Conservation (phyloP, 2,113 vertebrate species). For the Eulacestoma nigropectus region DNA sequence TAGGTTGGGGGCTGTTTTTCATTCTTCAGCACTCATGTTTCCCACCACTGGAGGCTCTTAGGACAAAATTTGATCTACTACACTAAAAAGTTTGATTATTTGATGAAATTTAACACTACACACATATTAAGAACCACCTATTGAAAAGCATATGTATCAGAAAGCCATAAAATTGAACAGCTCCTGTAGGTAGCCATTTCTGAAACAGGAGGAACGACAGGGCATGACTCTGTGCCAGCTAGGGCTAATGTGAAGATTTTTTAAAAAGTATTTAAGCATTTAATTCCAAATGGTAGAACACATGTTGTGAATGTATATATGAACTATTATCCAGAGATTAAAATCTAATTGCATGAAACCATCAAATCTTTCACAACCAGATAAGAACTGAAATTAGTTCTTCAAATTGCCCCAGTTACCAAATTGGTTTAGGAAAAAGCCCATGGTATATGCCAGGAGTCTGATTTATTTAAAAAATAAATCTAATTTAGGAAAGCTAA, state of each 20-base stretch:
- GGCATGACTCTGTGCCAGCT: background rate
- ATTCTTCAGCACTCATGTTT: background rate
- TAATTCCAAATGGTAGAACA: background rate
- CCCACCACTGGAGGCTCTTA: background rate
- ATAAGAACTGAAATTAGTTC: background rate
- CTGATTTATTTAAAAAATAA: background rate
- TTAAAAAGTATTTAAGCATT: background rate
- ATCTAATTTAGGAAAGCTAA: background rate
- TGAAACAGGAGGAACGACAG: background rate
- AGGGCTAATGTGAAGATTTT: background rate
- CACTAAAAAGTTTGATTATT: background rate
- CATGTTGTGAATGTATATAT: background rate
- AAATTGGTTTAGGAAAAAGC: background rate
- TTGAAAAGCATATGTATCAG: background rate
- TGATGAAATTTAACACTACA: background rate
- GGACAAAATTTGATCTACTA: background rate
- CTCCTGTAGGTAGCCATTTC: background rate
- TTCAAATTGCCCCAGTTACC: background rate
- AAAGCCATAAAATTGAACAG: background rate
- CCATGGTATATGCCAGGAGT: background rate
- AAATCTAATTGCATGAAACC: background rate
- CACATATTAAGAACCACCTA: background rate
- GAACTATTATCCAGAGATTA: background rate
- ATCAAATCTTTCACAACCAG: background rate
- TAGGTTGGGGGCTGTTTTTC: background rate